Evolutionary conservation across 2,888 invertebrate species (phyloP), one percentile per base, ranked within the genome.

Genomic region (Byasa hedistus): DNA sequence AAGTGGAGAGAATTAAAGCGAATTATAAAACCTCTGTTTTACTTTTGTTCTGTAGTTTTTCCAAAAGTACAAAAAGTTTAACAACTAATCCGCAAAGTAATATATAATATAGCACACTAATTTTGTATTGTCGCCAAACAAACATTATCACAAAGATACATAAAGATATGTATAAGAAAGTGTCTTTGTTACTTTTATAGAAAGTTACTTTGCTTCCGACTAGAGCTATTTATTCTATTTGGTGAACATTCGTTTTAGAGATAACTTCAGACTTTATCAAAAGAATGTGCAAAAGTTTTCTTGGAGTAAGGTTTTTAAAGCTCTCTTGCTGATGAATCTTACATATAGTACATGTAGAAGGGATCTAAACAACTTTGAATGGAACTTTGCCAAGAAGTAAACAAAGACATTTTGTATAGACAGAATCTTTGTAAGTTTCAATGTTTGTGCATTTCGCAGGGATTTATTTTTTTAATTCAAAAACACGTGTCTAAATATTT

Each of bases 311-410:
- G 24, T 44, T 55, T 60, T 22, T 44, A 65, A 64, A 59, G 64
- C 64, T 65, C 54, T 65, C 55, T 59, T 65, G 59, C 54, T 65
- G 55, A 65, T 59, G 64, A 65, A 65, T 59, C 59, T 55, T 59
- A 65, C 59, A 55, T 65, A 59, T 44, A 27, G 27, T 27, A 57
- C 57, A 27, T 24, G 48, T 57, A 22, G 51, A 51, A 48, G 57
- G 57, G 52, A 39, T 58, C 36, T 58, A 58, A 64, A 64, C 64
- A 64, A 64, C 58, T 64, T 64, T 54, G 54, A 58, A 52, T 64
- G 64, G 64, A 64, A 64, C 64, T 51, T 58, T 64, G 64, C 64
- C 64, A 64, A 64, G 58, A 54, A 52, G 7, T 52, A 58, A 54
- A 64, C 52, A 64, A 23, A 64, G 52, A 57, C 58, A 19, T 10